Evolutionary conservation across 2,113 vertebrate species (phyloP).

Genomic region (Syngnathoides biaculeatus): DNA sequence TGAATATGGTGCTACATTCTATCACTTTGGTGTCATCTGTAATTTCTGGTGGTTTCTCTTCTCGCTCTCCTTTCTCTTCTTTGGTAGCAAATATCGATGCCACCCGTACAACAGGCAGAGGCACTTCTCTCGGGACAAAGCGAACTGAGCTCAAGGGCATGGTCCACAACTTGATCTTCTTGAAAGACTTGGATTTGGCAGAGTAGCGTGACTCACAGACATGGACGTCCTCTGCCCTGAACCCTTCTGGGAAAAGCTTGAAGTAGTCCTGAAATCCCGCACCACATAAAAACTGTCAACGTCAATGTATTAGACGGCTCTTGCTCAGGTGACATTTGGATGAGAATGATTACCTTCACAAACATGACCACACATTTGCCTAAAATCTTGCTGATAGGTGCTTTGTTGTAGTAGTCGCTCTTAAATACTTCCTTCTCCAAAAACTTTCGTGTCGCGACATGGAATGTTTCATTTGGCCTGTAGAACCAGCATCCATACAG

Average conservation of each 20-base stretch:
- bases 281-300: conserved; percentile 8
- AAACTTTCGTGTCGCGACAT: conserved; percentile 96
- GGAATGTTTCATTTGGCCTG: conserved; percentile 96
- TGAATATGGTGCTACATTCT: conserved; percentile 67
- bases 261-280: conserved; percentile 85
- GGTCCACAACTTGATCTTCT: conserved; percentile 98
- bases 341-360: conserved; percentile 84
- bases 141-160: conserved; percentile 94
- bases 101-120: conserved; percentile 92
- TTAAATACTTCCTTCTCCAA: conserved; percentile 99
- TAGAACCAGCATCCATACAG: conserved; percentile 99
- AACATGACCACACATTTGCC: conserved; percentile 99
- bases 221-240: conserved; percentile 89
- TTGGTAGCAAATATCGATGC: conserved; percentile 96
- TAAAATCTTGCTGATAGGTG: conserved; percentile 95
- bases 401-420: conserved; percentile 99
- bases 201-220: conserved; percentile 98
- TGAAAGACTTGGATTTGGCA: conserved; percentile 96
- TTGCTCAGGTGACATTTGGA: background rate
- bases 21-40: conserved; percentile 80
- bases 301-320: background rate
- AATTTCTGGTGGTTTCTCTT: conserved; percentile 81
- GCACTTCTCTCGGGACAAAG: conserved; percentile 86
- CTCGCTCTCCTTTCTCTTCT: conserved; percentile 72
- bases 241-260: conserved; percentile 92